Base-by-base conservation (phyloP, 2,113 vertebrate genomes). In the Sialia sialis region DNA sequence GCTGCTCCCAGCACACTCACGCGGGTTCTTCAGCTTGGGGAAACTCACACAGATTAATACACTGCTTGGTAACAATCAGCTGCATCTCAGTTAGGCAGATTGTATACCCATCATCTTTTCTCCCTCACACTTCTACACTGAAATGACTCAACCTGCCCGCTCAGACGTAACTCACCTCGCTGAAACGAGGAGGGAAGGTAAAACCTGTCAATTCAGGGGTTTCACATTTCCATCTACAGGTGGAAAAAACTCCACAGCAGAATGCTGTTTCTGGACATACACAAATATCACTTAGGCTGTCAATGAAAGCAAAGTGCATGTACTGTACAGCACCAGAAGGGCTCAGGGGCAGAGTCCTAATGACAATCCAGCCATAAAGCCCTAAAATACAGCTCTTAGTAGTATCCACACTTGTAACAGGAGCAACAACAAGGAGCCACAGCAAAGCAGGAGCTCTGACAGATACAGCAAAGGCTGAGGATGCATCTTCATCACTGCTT, bases 1-100 rank as follows among this genome's bases (percentile, higher is more conserved):
- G 0, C 1, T 3, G 58, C 44, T 87, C 5, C 0, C 6, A 3
- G 18, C 0, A 0, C 32, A 15, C 44, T 9, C 66, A 36, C 0
- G 0, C 36, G 49, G 30, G 52, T 27, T 54, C 48, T n/a, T 49
- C 64, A 78, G 38, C 76, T 39, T 10, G 1, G 32, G 89, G 22
- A 49, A 84, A 60, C 46, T 84, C 32, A 49, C 34, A 26, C 26
- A 60, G 60, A 80, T 73, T 39, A 68, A 69, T 55, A 39, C 7
- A 9, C 22, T 43, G 36, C 74, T 55, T 59, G 32, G 26, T 32
- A 74, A 74, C 59, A 21, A 59, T 43, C 66, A 51, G 64, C 10
- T 39, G 29, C 20, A 11, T 78, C 63, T n/a, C n/a, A n/a, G n/a
- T n/a, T n/a, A n/a, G n/a, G n/a, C n/a, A n/a, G n/a, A n/a, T n/a